Evolutionary conservation across 2,888 invertebrate genomes (phyloP).

Genomic region (Heliconius erato): DNA sequence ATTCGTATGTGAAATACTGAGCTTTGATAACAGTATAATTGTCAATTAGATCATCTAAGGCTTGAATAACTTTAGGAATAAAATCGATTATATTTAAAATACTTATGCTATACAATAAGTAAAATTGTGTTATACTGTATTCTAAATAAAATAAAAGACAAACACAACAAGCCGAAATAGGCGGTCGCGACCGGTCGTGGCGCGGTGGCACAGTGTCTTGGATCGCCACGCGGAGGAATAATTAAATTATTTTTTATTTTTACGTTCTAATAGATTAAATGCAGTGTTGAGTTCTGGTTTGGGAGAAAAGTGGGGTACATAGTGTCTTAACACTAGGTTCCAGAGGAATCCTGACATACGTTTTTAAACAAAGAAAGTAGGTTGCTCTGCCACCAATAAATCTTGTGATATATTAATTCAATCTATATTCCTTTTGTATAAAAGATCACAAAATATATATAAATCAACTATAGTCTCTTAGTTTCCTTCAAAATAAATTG

Average conservation of each 20-base stretch:
- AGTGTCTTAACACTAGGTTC: too few relatives aligned
- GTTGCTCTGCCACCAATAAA: background rate
- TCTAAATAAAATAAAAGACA: too few relatives aligned
- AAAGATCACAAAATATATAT: background rate
- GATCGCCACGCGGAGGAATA: too few relatives aligned
- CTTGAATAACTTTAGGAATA: background rate
- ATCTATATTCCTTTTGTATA: background rate
- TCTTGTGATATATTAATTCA: background rate
- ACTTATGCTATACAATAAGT: too few relatives aligned
- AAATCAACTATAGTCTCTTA: background rate
- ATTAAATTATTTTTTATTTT: background rate
- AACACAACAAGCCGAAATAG: too few relatives aligned
- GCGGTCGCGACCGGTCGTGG: too few relatives aligned
- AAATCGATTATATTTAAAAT: too few relatives aligned
- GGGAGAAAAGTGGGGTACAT: too few relatives aligned
- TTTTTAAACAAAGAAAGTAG: background rate
- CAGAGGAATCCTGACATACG: too few relatives aligned
- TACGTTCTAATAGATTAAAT: background rate
- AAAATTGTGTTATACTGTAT: too few relatives aligned
- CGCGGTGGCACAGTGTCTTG: background rate
- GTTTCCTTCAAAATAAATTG: background rate
- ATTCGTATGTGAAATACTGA: background rate
- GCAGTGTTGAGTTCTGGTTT: background rate
- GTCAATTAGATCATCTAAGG: background rate
- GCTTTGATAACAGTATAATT: background rate